Percentiles rank a stretch among this genome's conserved stretches.
These are phyloP conservation scores for Alfaro cultratus DNA, from an alignment of 2,797 vertebrate genomes.

Conservation along the genomic window DNA sequence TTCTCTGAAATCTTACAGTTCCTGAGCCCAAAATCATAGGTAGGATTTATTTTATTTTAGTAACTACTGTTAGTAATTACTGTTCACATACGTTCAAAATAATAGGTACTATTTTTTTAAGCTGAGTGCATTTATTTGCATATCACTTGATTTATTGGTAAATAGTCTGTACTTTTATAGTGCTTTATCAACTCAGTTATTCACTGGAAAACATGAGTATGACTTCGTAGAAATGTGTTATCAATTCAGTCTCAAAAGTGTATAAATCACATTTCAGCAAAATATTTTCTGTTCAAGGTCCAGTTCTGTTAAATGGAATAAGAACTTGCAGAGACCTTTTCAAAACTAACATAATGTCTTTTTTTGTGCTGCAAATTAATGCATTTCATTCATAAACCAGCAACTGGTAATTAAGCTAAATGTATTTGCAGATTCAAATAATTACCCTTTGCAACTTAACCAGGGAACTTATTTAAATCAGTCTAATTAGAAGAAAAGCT, in stretches of 20 bases:
- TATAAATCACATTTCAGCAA: neutral
- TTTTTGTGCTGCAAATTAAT: neutral
- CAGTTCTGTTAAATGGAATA: neutral
- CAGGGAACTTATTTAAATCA: conserved; percentile 2
- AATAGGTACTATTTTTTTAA: neutral
- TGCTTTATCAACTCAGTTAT: neutral
- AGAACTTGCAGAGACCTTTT: neutral
- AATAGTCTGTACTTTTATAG: too few species aligned
- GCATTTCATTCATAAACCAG: neutral
- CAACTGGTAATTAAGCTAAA: neutral
- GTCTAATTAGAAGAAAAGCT: neutral
- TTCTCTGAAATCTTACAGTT: neutral
- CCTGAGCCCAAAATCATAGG: neutral
- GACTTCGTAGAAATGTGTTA: neutral
- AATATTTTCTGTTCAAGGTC: neutral
- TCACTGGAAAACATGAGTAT: neutral
- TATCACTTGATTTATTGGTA: neutral
- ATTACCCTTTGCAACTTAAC: neutral
- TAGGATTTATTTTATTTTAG: neutral
- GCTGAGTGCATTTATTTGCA: neutral
- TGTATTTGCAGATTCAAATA: conserved; percentile 1
- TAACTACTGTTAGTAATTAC: too few species aligned
- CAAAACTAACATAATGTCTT: neutral
- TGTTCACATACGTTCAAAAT: neutral
- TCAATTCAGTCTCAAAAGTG: neutral